Percentiles rank a stretch among this genome's conserved stretches.
phyloP scores from a whole-genome alignment of 2,888 invertebrate species.

The Cephus sareptanus region DNA sequence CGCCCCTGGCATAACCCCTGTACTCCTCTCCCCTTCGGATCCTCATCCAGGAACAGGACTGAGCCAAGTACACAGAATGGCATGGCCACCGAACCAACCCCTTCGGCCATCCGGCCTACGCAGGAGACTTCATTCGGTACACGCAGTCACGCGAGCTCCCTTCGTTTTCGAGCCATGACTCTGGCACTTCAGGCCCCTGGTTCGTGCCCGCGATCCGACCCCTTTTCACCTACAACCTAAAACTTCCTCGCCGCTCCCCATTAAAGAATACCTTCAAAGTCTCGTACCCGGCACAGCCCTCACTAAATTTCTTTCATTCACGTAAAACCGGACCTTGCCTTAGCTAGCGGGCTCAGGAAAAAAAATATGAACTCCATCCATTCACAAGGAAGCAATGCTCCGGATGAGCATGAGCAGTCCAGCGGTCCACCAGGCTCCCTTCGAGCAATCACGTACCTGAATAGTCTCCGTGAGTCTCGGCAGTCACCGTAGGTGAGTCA shows the following conservation, averaged over 20 bases:
- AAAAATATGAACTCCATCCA: background rate
- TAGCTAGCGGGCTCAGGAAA: background rate
- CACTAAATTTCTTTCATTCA: background rate
- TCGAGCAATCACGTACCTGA: background rate
- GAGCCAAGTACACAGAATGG: background rate
- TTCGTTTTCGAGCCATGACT: background rate
- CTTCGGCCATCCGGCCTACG: constrained; percentile 37
- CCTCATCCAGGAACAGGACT: background rate
- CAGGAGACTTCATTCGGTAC: constrained; percentile 52
- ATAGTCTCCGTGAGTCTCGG: background rate
- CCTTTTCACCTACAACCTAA: constrained; percentile 8
- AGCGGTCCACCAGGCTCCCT: background rate
- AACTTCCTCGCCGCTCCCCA: background rate
- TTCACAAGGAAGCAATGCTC: background rate
- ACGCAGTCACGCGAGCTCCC: constrained; percentile 43
- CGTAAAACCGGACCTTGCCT: background rate
- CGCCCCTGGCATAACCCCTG: background rate
- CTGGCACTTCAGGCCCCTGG: background rate
- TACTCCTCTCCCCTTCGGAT: background rate
- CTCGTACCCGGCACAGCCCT: background rate
- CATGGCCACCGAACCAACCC: constrained; percentile 17
- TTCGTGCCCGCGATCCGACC: background rate
- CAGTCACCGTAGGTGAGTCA: background rate
- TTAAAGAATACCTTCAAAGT: background rate
- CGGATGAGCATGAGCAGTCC: background rate